Base-by-base conservation (phyloP, 2,113 vertebrate genomes). In the Pluvianellus socialis region DNA sequence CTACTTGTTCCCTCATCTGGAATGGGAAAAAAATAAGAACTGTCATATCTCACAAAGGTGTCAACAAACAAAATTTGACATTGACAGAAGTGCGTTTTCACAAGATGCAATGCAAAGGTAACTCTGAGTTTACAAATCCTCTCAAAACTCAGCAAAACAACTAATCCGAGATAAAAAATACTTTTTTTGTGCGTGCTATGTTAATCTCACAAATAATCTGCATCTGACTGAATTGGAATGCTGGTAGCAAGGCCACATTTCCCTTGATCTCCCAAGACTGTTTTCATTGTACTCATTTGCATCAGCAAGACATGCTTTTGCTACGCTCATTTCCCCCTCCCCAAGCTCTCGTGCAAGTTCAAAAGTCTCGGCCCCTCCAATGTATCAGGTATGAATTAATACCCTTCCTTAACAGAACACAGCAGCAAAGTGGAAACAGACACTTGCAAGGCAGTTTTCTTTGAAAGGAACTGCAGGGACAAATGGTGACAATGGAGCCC, bases 351-450 rank as follows among this genome's bases (percentile, higher is more conserved):
- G 85, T 79, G 96, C 84, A 92, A 98, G 97, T 98, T 98, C 97
- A 97, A 98, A 98, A 97, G 97, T 98, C 97, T 80, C 85, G 80
- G 95, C 95, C 97, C 95, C 90, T 96, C 84, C 97, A 94, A 92
- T 73, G 86, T 97, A 98, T 98, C 98, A 98, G 98, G 98, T 98
- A 98, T 98, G 97, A 98, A 98, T 98, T 98, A 98, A 98, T 98
- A 98, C 92, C 97, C 97, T 98, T 98, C 97, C 98, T 98, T 97
- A 97, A 96, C 94, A 68, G 98, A 97, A 97, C 96, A 96, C 79
- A 94, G 97, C 92, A 96, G 98, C 97, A 98, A 98, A 98, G 98
- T 98, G 97, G 96, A 98, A 98, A 98, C 98, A 98, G 98, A 98
- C 96, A 86, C 63, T 94, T 42, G 47, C 33, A 45, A 86, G 87